These are phyloP conservation scores for Limnothrissa miodon DNA, from an alignment of 2,113 vertebrate species.

Conservation along the genomic window DNA sequence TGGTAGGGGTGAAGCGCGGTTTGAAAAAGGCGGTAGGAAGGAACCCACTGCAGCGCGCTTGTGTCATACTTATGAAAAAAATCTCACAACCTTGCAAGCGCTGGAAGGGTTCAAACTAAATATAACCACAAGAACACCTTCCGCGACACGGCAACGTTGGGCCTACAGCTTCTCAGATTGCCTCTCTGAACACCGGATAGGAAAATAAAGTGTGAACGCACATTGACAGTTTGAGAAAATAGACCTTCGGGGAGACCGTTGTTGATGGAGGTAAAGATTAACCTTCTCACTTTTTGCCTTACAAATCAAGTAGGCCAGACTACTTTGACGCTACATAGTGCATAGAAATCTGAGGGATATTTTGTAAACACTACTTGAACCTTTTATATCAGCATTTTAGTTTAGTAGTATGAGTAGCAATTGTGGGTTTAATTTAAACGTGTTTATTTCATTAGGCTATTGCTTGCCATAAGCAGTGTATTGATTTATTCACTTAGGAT, in stretches of 20 bases:
- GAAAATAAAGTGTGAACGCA: not conserved
- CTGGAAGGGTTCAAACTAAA: slow-evolving; percentile 40
- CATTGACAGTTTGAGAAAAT: not conserved
- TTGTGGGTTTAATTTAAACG: too few species aligned
- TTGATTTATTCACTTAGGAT: too few species aligned
- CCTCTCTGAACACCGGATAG: not conserved
- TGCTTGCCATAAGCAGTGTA: too few species aligned
- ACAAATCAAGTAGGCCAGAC: not conserved
- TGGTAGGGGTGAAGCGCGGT: not conserved
- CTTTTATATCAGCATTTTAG: too few species aligned
- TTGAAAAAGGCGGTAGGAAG: slow-evolving; percentile 4
- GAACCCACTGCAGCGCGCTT: not conserved
- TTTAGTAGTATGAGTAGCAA: too few species aligned
- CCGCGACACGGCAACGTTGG: not conserved
- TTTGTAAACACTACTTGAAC: not conserved
- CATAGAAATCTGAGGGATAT: not conserved
- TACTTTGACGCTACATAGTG: not conserved
- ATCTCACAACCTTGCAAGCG: slow-evolving; percentile 21
- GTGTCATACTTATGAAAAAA: not conserved
- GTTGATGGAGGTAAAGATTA: slow-evolving; percentile 8
- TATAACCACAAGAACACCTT: slow-evolving; percentile 36
- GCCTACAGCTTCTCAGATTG: not conserved
- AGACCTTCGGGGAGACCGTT: not conserved
- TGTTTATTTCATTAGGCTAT: too few species aligned
- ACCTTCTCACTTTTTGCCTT: not conserved